Percentiles rank a stretch among this genome's conserved stretches.
Evolutionary conservation across 2,888 invertebrate species (phyloP).

Genomic region (Drosophila austrosaltans): DNA sequence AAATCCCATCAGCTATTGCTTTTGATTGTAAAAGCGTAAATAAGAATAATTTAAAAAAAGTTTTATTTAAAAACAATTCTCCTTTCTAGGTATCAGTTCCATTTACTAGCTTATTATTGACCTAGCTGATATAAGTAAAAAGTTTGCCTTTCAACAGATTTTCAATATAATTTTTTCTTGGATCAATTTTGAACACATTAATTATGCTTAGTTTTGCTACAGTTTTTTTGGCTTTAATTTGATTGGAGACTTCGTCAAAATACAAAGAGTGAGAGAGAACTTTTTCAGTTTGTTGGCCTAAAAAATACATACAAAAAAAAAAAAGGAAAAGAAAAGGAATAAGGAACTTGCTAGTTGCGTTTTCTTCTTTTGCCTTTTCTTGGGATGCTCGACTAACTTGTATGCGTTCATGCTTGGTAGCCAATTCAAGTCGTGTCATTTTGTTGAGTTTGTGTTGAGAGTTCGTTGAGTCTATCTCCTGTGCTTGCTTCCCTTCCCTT

Average conservation of each 20-base stretch:
- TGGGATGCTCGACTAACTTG: constrained; percentile 65
- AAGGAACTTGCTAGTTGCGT: constrained; percentile 14
- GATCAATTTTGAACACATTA: constrained; percentile 40
- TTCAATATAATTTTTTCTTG: background rate
- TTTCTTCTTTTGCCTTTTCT: constrained; percentile 39
- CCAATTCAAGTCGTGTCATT: constrained; percentile 77
- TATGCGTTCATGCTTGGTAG: constrained; percentile 77
- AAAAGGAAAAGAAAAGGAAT: constrained; percentile 38
- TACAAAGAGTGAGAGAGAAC: background rate
- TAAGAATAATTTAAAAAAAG: too few relatives aligned
- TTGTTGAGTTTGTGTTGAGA: constrained; percentile 77
- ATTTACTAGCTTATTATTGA: too few relatives aligned
- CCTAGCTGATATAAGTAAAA: background rate
- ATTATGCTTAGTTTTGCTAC: constrained; percentile 58
- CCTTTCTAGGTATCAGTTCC: too few relatives aligned
- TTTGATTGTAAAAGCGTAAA: too few relatives aligned
- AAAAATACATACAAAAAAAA: constrained; percentile 44
- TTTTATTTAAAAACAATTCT: too few relatives aligned
- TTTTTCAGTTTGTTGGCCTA: constrained; percentile 37
- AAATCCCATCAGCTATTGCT: too few relatives aligned
- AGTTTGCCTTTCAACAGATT: background rate
- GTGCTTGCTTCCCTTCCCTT: background rate
- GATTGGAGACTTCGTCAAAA: constrained; percentile 55
- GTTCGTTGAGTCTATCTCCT: constrained; percentile 53
- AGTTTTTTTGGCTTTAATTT: constrained; percentile 58